Evolutionary conservation across 2,797 vertebrate species (phyloP).

Genomic region (Brotula barbata): DNA sequence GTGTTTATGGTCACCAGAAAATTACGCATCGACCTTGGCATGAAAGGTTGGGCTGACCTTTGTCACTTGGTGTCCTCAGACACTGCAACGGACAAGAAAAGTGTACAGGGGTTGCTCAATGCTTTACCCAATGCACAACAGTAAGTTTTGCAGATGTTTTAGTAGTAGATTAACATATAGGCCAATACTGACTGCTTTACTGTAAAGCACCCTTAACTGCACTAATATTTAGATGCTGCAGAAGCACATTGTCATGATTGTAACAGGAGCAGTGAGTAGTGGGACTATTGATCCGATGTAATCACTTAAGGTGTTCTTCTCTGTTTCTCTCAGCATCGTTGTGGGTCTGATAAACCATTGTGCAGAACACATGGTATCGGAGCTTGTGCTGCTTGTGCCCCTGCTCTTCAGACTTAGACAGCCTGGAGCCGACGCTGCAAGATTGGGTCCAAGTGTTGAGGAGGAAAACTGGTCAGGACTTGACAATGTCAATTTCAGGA

Average conservation of each 20-base stretch:
- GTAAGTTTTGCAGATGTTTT: constrained; percentile 50
- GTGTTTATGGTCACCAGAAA: constrained; percentile 51
- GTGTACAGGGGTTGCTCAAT: constrained; percentile 23
- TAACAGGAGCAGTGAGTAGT: not conserved
- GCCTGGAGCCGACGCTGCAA: constrained; percentile 11
- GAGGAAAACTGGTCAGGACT: constrained; percentile 72
- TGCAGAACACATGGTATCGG: constrained; percentile 3
- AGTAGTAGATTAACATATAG: too few species aligned
- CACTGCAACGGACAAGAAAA: constrained; percentile 3
- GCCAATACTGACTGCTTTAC: too few species aligned
- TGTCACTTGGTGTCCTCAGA: constrained; percentile 64
- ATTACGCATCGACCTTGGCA: not conserved
- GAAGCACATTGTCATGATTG: not conserved
- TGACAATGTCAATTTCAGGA: rapidly evolving
- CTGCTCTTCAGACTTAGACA: constrained; percentile 63
- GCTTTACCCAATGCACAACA: rapidly evolving
- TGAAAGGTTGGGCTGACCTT: constrained; percentile 59
- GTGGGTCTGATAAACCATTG: constrained; percentile 64
- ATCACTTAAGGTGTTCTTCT: not conserved
- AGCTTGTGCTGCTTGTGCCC: constrained; percentile 74
- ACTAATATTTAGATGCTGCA: too few species aligned
- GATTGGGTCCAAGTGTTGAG: constrained; percentile 41
- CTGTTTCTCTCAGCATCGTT: constrained; percentile 52
- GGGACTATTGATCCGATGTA: not conserved
- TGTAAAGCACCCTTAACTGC: too few species aligned